phyloP scores from a whole-genome alignment of 2,888 invertebrate genomes.

The Tinea semifulvella region DNA sequence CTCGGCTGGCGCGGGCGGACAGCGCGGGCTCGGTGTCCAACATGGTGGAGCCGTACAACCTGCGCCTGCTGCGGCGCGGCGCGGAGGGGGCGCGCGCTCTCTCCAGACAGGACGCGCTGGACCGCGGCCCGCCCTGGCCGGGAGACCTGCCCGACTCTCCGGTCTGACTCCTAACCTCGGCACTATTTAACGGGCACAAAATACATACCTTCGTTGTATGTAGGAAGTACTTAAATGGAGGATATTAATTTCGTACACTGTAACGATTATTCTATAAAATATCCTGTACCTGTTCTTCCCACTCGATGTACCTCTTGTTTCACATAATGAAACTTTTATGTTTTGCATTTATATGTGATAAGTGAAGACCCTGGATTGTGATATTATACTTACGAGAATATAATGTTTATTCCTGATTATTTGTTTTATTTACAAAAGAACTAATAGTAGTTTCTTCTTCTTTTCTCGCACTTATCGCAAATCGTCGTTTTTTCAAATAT shows the following conservation, averaged over 20 bases:
- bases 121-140: conserved; percentile 56
- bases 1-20: conserved; percentile 25
- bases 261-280: too few species aligned
- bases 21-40: conserved; percentile 41
- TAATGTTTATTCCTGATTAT: conserved; percentile 11
- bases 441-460: too few species aligned
- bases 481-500: too few species aligned
- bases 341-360: conserved; percentile 43
- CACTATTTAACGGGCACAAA: too few species aligned
- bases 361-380: conserved; percentile 34
- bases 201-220: too few species aligned
- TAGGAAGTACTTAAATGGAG: too few species aligned
- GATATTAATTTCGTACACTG: too few species aligned
- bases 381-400: conserved; percentile 38
- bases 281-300: too few species aligned
- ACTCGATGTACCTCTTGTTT: too few species aligned
- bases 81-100: conserved; percentile 41
- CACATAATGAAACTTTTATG: too few species aligned
- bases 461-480: too few species aligned
- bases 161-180: too few species aligned
- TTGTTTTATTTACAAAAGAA: background rate
- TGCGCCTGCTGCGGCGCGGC: conserved; percentile 48
- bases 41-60: conserved; percentile 54
- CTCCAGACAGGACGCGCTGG: conserved; percentile 61
- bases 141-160: conserved; percentile 59